Evolutionary conservation across 23 tunicate genomes (phyloP).

Genomic region (Trididemnum miniatum): DNA sequence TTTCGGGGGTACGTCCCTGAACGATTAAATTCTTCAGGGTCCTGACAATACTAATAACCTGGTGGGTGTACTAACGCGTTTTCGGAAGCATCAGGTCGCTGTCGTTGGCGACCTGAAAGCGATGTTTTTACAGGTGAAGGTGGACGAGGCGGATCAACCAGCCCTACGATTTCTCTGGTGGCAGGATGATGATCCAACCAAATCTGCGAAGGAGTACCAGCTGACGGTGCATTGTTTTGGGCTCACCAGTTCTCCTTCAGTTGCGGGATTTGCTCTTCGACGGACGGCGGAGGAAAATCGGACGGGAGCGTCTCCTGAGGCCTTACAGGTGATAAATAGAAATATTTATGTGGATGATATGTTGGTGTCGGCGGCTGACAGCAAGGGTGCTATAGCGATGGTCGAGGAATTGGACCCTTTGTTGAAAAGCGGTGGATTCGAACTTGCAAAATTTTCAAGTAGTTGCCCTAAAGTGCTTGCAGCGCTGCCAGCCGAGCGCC

Average conservation of each 20-base stretch:
- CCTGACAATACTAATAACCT: neutral
- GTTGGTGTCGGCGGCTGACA: neutral
- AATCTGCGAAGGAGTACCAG: neutral
- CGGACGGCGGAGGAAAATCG: neutral
- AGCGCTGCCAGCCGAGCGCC: neutral
- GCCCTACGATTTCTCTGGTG: neutral
- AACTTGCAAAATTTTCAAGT: neutral
- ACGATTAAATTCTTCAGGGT: neutral
- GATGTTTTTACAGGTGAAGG: neutral
- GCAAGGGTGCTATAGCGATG: neutral
- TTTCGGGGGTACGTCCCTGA: neutral
- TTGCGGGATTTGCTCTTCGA: neutral
- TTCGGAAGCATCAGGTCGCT: neutral
- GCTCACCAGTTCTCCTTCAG: neutral
- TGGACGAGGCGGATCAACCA: neutral
- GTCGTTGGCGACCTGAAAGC: neutral
- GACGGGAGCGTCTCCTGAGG: neutral
- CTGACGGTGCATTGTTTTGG: neutral
- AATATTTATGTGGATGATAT: constrained; percentile 8
- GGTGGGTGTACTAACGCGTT: neutral
- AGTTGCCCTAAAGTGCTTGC: neutral
- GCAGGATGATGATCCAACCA: neutral
- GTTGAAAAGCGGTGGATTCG: neutral
- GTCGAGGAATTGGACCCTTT: neutral
- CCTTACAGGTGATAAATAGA: too few relatives aligned